Percentiles rank a stretch among this genome's conserved stretches.
These are phyloP conservation scores for Suricata suricatta DNA, from an alignment of 2,113 vertebrate genomes.

Conservation along the genomic window DNA sequence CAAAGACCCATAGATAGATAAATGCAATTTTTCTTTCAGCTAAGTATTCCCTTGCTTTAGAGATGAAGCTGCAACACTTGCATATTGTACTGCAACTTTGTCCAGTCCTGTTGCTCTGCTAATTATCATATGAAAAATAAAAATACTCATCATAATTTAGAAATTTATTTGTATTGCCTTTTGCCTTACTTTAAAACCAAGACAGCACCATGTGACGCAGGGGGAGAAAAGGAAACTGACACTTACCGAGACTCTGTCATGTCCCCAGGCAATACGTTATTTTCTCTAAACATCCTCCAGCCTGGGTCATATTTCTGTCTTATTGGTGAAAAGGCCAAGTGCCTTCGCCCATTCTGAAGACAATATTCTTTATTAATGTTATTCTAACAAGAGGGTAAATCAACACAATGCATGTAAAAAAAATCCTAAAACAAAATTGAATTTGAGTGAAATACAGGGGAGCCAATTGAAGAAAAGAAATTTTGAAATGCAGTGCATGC, in stretches of 20 bases:
- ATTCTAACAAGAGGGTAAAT: background rate
- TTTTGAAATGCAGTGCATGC: background rate
- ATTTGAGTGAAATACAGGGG: background rate
- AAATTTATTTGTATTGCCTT: background rate
- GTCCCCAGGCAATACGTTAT: background rate
- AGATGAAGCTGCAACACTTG: background rate
- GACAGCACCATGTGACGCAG: background rate
- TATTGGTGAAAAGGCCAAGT: background rate
- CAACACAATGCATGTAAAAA: background rate
- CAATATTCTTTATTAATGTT: slow-evolving; percentile 44
- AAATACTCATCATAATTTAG: slow-evolving; percentile 17
- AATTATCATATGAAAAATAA: background rate
- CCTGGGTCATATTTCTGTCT: slow-evolving; percentile 11
- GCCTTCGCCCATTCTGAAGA: slow-evolving; percentile 27
- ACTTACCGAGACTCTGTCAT: background rate
- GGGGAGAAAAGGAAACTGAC: background rate
- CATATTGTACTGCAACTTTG: background rate
- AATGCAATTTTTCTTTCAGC: background rate
- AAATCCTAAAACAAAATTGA: slow-evolving; percentile 35
- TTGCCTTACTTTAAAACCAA: slow-evolving; percentile 34
- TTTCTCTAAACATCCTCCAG: slow-evolving; percentile 10
- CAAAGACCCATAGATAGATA: background rate
- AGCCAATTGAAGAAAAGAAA: background rate
- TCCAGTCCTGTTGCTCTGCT: slow-evolving; percentile 4
- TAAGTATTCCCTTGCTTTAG: slow-evolving; percentile 12